Conservation (phyloP, 2,888 invertebrate species). For the Aleiodes alternator region DNA sequence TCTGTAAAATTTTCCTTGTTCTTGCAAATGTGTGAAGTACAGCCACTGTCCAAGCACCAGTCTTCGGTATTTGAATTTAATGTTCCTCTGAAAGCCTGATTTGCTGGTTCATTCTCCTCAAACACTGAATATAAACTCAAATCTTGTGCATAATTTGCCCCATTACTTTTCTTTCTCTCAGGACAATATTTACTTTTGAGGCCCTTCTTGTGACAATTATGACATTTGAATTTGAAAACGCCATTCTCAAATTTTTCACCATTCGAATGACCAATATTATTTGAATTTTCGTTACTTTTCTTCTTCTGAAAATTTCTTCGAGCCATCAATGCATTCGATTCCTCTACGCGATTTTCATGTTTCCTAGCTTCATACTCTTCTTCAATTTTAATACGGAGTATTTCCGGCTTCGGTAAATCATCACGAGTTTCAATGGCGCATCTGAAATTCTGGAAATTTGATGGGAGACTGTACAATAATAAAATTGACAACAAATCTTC, state of each 20-base stretch:
- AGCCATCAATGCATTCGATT: slow-evolving; percentile 5
- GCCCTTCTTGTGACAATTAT: slow-evolving; percentile 42
- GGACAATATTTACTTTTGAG: slow-evolving; percentile 43
- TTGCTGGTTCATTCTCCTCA: slow-evolving; percentile 2
- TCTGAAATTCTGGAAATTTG: slow-evolving; percentile 65
- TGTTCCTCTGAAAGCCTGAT: slow-evolving; percentile 2
- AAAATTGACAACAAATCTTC: slow-evolving; percentile 65
- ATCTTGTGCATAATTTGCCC: slow-evolving; percentile 23
- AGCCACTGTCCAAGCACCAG: slow-evolving; percentile 20
- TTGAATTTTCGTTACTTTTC: slow-evolving; percentile 15
- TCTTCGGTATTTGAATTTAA: not conserved
- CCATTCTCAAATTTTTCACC: slow-evolving; percentile 6
- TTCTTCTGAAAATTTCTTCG: slow-evolving; percentile 32
- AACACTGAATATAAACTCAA: slow-evolving; percentile 30
- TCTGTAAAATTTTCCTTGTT: not conserved
- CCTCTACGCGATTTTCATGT: slow-evolving; percentile 11
- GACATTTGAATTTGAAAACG: slow-evolving; percentile 44
- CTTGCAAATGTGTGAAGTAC: slow-evolving; percentile 3
- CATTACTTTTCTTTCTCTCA: not conserved
- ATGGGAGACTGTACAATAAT: slow-evolving; percentile 65
- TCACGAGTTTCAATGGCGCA: slow-evolving; percentile 69
- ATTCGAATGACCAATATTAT: slow-evolving; percentile 3
- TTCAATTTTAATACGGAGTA: slow-evolving; percentile 61
- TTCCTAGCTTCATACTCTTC: slow-evolving; percentile 62
- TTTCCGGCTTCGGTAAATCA: slow-evolving; percentile 61